phyloP scores from a whole-genome alignment of 2,113 vertebrate species.

The Myotis davidii region DNA sequence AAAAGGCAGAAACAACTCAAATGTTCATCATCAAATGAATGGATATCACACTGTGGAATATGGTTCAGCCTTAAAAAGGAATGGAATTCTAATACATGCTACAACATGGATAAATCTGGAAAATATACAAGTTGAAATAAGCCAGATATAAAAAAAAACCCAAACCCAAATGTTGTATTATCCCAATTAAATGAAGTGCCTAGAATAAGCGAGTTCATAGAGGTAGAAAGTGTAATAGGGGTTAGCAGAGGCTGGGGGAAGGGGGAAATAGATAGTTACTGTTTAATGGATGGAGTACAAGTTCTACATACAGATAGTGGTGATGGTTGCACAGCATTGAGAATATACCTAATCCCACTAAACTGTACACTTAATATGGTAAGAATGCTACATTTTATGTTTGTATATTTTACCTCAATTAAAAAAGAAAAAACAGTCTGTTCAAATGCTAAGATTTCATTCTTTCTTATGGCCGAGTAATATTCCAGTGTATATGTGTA shows the following conservation, averaged over 20 bases:
- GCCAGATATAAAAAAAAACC: not conserved
- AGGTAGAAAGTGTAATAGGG: not conserved
- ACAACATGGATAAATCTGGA: not conserved
- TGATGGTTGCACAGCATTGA: not conserved
- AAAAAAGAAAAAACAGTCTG: not conserved
- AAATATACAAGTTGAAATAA: not conserved
- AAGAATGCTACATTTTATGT: not conserved
- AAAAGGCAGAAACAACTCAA: not conserved
- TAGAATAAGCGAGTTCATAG: not conserved
- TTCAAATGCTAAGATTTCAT: not conserved
- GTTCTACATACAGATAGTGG: not conserved
- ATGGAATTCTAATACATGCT: not conserved
- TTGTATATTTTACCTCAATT: not conserved
- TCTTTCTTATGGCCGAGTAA: not conserved
- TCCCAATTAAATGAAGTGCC: not conserved
- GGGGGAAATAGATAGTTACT: not conserved
- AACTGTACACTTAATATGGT: not conserved
- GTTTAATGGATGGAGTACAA: not conserved
- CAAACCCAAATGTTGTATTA: not conserved
- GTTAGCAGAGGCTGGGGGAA: not conserved
- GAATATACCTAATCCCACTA: not conserved
- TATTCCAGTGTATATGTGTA: not conserved
- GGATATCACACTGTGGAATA: not conserved
- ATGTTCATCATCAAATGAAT: not conserved
- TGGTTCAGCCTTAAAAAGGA: not conserved